Percentiles rank a stretch among this genome's conserved stretches.
phyloP scores from a whole-genome alignment of 2,113 vertebrate genomes.

The Leptobrachium ailaonicum region DNA sequence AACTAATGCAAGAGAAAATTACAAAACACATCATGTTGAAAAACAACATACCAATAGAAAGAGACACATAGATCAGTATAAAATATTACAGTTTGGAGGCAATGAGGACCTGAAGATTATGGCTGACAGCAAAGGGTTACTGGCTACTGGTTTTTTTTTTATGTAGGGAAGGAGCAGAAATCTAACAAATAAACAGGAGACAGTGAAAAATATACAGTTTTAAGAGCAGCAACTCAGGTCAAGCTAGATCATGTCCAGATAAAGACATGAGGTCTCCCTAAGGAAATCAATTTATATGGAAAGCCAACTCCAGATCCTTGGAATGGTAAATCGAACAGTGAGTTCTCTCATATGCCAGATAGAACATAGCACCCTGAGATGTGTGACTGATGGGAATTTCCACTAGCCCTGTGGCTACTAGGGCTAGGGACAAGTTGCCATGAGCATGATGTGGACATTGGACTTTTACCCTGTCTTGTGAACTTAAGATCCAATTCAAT shows the following conservation, averaged over 20 bases:
- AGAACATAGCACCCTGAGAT: constrained; percentile 2
- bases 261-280: constrained; percentile 34
- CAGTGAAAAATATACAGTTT: constrained; percentile 3
- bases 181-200: not conserved
- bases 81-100: not conserved
- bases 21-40: no score
- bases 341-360: not conserved
- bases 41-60: no score
- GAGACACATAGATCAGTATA: no score
- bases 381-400: constrained; percentile 30
- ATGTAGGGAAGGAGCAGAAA: not conserved
- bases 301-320: constrained; percentile 12
- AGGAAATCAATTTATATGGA: constrained; percentile 38
- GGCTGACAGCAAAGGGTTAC: not conserved
- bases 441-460: no score
- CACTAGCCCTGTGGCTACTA: not conserved
- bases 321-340: constrained; percentile 21
- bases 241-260: constrained; percentile 30
- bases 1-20: no score
- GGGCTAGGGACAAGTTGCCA: not conserved
- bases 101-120: not conserved
- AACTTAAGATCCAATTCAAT: no score
- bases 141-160: not conserved
- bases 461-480: no score
- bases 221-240: constrained; percentile 5